Evolutionary conservation across 2,113 vertebrate species (phyloP), one percentile per base, ranked within the genome.

Genomic region (Lophotis ruficrista): DNA sequence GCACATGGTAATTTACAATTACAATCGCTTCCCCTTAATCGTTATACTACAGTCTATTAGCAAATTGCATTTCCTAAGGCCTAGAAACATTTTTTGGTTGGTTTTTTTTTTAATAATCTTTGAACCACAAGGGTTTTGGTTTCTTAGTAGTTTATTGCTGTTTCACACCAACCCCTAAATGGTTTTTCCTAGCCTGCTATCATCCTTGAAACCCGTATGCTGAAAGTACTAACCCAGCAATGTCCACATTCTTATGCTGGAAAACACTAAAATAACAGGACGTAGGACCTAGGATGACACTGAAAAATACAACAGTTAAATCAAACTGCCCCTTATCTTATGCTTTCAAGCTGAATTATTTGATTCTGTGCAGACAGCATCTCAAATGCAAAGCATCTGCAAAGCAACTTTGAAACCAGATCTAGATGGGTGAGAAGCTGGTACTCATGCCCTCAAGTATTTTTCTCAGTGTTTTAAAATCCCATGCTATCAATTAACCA

Each of bases 1-100:
- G 89, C 87, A 88, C 87, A 80, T 12, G 62, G 87, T 90, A 95
- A 96, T 97, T 94, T 95, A 94, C 71, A 97, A 96, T 95, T 97
- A 89, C 81, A 94, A 80, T 73, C 7, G 1, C 72, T 95, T 94
- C 75, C 95, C 70, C 89, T 96, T 97, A 97, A 97, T 93, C 3
- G 62, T 81, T 95, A 62, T 70, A 83, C 87, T 68, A 76, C 51
- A 83, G 81, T 48, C 89, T 92, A 88, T 95, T 93, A 95, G 87
- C 54, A 96, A 96, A 95, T 83, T 83, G 60, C 81, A 93, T 94
- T 94, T 97, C 93, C 84, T 64, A 73, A 48, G 58, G 58, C 35
- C 75, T 53, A 45, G 83, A 90, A 95, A 84, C 37, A 58, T 37
- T 86, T 94, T 15, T 25, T 7, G 1, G 19, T 75, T 50, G 25